These are phyloP conservation scores for Oryzias dopingdopingensis DNA, from an alignment of 2,797 vertebrate species.

Conservation along the genomic window DNA sequence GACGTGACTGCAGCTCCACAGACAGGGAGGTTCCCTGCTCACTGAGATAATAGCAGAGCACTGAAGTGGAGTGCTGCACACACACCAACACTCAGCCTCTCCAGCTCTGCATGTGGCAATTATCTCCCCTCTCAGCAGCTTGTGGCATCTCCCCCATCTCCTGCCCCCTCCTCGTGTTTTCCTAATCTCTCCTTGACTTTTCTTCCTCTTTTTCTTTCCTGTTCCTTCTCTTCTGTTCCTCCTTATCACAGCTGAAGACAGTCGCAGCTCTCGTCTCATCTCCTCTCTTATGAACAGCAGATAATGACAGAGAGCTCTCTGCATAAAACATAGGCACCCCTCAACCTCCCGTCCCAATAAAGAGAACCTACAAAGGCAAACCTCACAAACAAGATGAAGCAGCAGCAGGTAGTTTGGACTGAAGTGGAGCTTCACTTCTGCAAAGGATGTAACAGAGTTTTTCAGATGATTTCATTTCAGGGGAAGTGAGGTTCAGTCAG, in stretches of 20 bases:
- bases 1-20: slow-evolving; percentile 41
- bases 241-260: slow-evolving; percentile 15
- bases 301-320: no score
- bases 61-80: slow-evolving; percentile 56
- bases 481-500: no score
- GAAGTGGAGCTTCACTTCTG: no score
- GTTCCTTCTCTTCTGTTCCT: slow-evolving; percentile 17
- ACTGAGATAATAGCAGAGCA: slow-evolving; percentile 58
- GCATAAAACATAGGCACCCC: no score
- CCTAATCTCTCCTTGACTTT: slow-evolving; percentile 45
- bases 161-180: slow-evolving; percentile 17
- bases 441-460: no score
- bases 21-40: slow-evolving; percentile 57
- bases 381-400: no score
- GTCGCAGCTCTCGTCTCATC: slow-evolving; percentile 18
- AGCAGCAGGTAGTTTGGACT: no score
- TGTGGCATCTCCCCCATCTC: slow-evolving; percentile 54
- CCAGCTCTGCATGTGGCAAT: slow-evolving; percentile 66
- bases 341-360: no score
- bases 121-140: slow-evolving; percentile 66
- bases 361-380: no score
- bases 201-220: slow-evolving; percentile 15
- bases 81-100: slow-evolving; percentile 45
- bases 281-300: background rate
- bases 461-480: no score